These are phyloP conservation scores for Lordiphosa fenestrarum DNA, from an alignment of 2,888 invertebrate species.

Conservation along the genomic window DNA sequence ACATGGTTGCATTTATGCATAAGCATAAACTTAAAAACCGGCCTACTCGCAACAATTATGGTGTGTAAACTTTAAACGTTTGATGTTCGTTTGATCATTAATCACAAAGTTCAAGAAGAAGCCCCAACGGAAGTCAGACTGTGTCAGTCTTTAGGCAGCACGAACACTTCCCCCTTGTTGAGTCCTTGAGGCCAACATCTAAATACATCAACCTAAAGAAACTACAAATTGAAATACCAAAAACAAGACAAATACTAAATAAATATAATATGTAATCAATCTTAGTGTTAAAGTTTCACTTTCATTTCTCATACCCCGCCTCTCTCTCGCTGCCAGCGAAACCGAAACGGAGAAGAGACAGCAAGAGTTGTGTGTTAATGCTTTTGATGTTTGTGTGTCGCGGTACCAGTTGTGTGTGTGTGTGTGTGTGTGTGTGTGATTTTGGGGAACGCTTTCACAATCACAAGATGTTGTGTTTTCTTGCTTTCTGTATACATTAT, in stretches of 20 bases:
- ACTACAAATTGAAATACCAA: constrained; percentile 24
- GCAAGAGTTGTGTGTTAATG: constrained; percentile 8
- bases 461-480: constrained; percentile 41
- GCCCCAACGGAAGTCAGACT: constrained; percentile 37
- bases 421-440: too few relatives aligned
- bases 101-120: constrained; percentile 21
- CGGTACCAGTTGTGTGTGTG: constrained; percentile 50
- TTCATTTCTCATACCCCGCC: constrained; percentile 21
- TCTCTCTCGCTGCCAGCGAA: constrained; percentile 22
- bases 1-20: constrained; percentile 31
- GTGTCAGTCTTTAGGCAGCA: constrained; percentile 24
- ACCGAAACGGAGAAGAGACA: constrained; percentile 23
- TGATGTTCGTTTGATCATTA: constrained; percentile 17
- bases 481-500: background rate
- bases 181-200: constrained; percentile 32
- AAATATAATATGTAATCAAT: constrained; percentile 30
- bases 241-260: background rate
- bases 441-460: constrained; percentile 68
- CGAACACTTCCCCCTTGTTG: constrained; percentile 26
- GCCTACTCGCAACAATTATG: constrained; percentile 26
- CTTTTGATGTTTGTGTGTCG: constrained; percentile 65
- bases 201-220: background rate
- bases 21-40: constrained; percentile 13
- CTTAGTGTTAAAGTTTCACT: constrained; percentile 36
- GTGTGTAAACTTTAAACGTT: background rate